Evolutionary conservation across 2,797 vertebrate genomes (phyloP), one percentile per base, ranked within the genome.

Genomic region (Dendrocincla tyrannina): DNA sequence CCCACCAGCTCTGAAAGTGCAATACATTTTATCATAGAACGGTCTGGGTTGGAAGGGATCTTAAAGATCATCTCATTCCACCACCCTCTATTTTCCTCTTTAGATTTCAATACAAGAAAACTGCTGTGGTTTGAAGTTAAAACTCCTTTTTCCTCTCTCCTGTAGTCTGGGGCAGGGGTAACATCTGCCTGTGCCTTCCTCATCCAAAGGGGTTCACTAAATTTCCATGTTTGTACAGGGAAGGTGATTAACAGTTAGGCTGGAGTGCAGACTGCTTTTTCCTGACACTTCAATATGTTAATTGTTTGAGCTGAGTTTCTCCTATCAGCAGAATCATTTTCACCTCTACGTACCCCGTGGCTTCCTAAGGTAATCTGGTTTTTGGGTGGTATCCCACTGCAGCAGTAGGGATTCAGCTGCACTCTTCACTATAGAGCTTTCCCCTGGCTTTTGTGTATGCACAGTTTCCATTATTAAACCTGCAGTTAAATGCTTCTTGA

Each of bases 91-190:
- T 92, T 95, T 95, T 96, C 73, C 86, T 90, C 83, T 60, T 59
- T 55, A 56, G 11, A 53, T 80, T 75, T 81, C 80, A 88, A 4
- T 60, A 50, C 59, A 87, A 86, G 88, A 94, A 93, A 80, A 17
- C 75, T 85, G 67, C 82, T 90, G 81, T 23, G 19, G 42, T 88
- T 86, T 92, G 73, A 92, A 86, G 74, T 86, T 96, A 94, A 90
- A 75, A 22, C 3, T 53, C 8, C 22, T 42, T 95, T 95, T 96
- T 94, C 94, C 30, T 25, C 49, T 60, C 8, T 67, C 39, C 53
- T 24, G 1, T 59, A 56, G 24, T 20, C 11, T 13, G 17, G 50
- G 35, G 39, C 41, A 37, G 70, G 49, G 33, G 53, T 62, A 60
- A 41, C 37, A 17, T 27, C 56, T 39, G 44, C 6, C 11, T 66